Evolutionary conservation across 1,140 invertebrate species (phyloP).

Genomic region (Samia ricini): DNA sequence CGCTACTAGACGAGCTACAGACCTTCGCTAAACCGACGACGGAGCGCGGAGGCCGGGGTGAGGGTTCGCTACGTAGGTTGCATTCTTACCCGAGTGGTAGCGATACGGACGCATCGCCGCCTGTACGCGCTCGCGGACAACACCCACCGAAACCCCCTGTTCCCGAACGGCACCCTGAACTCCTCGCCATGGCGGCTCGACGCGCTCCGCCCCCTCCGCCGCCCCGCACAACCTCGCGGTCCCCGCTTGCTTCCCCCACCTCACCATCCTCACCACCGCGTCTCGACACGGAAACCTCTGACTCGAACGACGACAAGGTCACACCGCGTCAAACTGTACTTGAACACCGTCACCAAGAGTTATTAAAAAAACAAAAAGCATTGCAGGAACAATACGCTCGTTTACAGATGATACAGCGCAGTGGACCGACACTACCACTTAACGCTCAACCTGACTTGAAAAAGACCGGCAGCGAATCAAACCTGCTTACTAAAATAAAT

Average conservation of each 20-base stretch:
- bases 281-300: constrained; percentile 59
- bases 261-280: constrained; percentile 49
- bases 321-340: constrained; percentile 86
- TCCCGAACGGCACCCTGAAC: constrained; percentile 86
- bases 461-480: constrained; percentile 93
- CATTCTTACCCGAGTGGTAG: constrained; percentile 87
- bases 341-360: constrained; percentile 91
- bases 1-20: constrained; percentile 94
- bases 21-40: constrained; percentile 85
- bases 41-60: constrained; percentile 83
- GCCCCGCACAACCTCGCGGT: constrained; percentile 88
- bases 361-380: constrained; percentile 90
- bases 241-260: constrained; percentile 88
- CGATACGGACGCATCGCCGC: constrained; percentile 84
- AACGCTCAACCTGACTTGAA: constrained; percentile 84
- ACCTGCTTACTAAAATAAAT: constrained; percentile 91
- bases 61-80: constrained; percentile 83
- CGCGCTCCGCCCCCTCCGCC: constrained; percentile 92
- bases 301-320: constrained; percentile 71
- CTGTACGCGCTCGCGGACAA: constrained; percentile 77
- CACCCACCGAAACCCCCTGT: constrained; percentile 83
- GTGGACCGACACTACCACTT: constrained; percentile 82
- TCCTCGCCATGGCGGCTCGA: constrained; percentile 82
- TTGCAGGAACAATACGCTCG: constrained; percentile 93
- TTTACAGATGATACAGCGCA: constrained; percentile 89